Conservation (phyloP, 2,888 invertebrate species). For the Ashinkailepas kermadecensis region DNA sequence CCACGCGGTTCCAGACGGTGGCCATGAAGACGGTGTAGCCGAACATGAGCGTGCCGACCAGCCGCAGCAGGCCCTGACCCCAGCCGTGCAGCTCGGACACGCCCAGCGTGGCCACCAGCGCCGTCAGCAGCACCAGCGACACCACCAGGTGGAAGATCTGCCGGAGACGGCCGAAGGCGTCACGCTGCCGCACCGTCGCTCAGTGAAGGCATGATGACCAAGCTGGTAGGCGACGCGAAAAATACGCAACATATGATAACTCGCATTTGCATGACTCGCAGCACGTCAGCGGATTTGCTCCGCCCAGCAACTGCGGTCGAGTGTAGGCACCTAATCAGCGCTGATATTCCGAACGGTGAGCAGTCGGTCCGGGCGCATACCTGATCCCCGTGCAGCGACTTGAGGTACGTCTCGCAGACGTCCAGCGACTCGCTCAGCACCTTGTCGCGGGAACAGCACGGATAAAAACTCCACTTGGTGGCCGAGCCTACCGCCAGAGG, state of each 20-base stretch:
- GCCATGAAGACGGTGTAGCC: slow-evolving; percentile 65
- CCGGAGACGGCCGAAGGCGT: too few relatives aligned
- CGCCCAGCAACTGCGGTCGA: too few relatives aligned
- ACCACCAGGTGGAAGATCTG: slow-evolving; percentile 19
- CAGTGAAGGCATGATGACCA: too few relatives aligned
- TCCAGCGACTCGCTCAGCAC: not conserved
- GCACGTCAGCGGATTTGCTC: too few relatives aligned
- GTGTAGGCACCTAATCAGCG: too few relatives aligned
- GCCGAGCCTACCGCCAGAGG: not conserved
- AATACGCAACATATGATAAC: too few relatives aligned
- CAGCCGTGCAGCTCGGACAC: slow-evolving; percentile 5
- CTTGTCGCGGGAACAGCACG: not conserved
- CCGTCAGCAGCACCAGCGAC: not conserved
- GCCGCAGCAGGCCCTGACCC: slow-evolving; percentile 22
- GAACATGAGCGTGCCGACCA: slow-evolving; percentile 30
- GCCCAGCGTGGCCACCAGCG: slow-evolving; percentile 5
- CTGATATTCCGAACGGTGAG: too few relatives aligned
- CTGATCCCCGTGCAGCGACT: slow-evolving; percentile 1
- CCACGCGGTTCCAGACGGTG: slow-evolving; percentile 71
- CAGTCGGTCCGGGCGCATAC: not conserved
- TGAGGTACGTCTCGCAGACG: slow-evolving; percentile 3
- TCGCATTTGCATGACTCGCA: too few relatives aligned
- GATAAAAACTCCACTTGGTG: not conserved
- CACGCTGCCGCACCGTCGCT: too few relatives aligned
- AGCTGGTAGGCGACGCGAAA: too few relatives aligned